These are phyloP conservation scores for Odontocolon sp. DNA, from an alignment of 2,888 invertebrate species.

Conservation along the genomic window DNA sequence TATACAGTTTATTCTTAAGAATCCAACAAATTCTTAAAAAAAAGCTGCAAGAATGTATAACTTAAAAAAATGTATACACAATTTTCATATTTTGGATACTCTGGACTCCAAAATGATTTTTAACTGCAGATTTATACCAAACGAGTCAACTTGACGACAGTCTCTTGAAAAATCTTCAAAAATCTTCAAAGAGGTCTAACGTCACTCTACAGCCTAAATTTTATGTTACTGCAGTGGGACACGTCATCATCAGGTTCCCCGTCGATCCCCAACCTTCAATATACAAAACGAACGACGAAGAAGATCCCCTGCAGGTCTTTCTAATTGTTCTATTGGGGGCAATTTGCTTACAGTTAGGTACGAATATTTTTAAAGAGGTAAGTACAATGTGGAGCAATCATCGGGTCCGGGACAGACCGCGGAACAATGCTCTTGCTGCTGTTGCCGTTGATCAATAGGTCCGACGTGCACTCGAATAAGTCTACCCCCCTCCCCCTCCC, in stretches of 20 bases:
- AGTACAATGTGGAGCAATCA: conserved; percentile 68
- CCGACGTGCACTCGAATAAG: conserved; percentile 14
- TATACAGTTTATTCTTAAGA: too few relatives aligned
- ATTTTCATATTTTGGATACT: too few relatives aligned
- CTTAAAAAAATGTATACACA: too few relatives aligned
- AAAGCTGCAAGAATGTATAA: too few relatives aligned
- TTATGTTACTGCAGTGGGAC: neutral
- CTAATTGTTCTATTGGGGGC: conserved; percentile 65
- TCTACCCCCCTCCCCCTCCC: conserved; percentile 1
- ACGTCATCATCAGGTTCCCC: neutral
- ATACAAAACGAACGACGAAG: neutral
- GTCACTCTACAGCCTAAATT: too few relatives aligned
- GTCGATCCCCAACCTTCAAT: neutral
- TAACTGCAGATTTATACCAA: too few relatives aligned
- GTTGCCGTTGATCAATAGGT: conserved; percentile 11
- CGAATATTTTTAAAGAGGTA: conserved; percentile 65
- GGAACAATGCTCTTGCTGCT: conserved; percentile 30
- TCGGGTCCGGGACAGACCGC: conserved; percentile 48
- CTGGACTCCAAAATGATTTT: too few relatives aligned
- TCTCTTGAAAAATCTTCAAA: too few relatives aligned
- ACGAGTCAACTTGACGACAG: too few relatives aligned
- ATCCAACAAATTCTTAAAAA: too few relatives aligned
- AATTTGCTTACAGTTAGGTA: conserved; percentile 64
- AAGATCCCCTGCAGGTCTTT: conserved; percentile 61
- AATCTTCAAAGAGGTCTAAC: too few relatives aligned